Conservation (phyloP, 2,888 invertebrate genomes). For the Cryptocephalus moraei region DNA sequence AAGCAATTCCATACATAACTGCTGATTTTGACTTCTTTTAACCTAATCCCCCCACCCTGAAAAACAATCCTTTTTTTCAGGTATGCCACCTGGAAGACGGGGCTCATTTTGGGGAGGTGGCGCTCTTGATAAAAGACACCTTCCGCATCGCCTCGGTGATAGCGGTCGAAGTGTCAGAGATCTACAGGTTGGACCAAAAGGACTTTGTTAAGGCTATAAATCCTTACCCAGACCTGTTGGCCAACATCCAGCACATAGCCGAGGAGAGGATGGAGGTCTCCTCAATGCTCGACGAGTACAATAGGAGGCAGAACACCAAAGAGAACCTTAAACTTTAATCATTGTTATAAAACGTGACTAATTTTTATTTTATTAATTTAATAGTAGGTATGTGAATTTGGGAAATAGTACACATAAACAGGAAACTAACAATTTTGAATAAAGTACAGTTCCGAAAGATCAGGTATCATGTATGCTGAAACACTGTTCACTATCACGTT, state of each 20-base stretch:
- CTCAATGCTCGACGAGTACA: slow-evolving; percentile 35
- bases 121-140: slow-evolving; percentile 33
- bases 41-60: no score
- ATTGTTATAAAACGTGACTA: no score
- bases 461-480: no score
- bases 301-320: slow-evolving; percentile 12
- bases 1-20: no score
- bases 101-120: slow-evolving; percentile 42
- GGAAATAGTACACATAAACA: no score
- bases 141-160: slow-evolving; percentile 34
- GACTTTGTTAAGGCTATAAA: slow-evolving; percentile 36
- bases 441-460: no score
- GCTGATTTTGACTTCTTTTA: no score
- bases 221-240: slow-evolving; percentile 38
- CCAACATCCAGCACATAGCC: slow-evolving; percentile 40
- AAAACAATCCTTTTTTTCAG: slow-evolving; percentile 21
- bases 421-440: no score
- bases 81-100: slow-evolving; percentile 48
- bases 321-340: no score
- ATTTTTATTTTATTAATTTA: no score
- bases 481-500: no score
- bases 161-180: slow-evolving; percentile 36
- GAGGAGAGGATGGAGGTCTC: slow-evolving; percentile 42
- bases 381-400: no score
- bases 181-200: slow-evolving; percentile 34